These are phyloP conservation scores for Harpagifer antarcticus DNA, from an alignment of 2,797 vertebrate species.

Conservation along the genomic window DNA sequence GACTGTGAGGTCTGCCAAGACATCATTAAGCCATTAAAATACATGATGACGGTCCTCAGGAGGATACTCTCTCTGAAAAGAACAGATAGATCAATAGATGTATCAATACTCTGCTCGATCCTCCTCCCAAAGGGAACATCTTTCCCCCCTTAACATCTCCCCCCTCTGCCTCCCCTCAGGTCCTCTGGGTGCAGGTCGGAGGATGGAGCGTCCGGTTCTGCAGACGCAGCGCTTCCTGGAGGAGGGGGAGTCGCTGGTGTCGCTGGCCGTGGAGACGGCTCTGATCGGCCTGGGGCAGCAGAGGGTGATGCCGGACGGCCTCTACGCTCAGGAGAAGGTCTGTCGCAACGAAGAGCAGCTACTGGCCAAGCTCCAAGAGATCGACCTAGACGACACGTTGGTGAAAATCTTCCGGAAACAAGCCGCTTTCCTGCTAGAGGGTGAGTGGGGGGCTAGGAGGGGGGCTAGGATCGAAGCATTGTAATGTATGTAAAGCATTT, in stretches of 20 bases:
- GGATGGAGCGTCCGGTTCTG: conserved; percentile 86
- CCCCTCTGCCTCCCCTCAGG: conserved; percentile 68
- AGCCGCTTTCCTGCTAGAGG: conserved; percentile 94
- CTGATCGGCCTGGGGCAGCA: conserved; percentile 95
- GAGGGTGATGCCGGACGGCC: conserved; percentile 94
- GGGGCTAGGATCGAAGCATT: neutral
- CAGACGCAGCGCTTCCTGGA: conserved; percentile 89
- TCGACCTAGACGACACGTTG: conserved; percentile 89
- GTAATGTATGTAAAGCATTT: too few relatives aligned
- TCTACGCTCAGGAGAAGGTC: conserved; percentile 97
- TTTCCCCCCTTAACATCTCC: neutral
- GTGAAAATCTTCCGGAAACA: conserved; percentile 96
- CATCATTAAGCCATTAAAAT: conserved; percentile 81
- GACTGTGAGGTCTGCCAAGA: conserved; percentile 63
- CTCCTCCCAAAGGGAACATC: conserved; percentile 38
- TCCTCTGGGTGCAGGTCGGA: conserved; percentile 73
- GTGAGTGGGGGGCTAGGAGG: conserved; percentile 73
- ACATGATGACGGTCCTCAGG: conserved; percentile 69
- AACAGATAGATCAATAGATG: conserved; percentile 69
- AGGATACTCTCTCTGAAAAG: conserved; percentile 47
- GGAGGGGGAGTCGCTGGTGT: conserved; percentile 92
- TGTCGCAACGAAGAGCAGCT: conserved; percentile 96
- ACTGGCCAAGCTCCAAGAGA: conserved; percentile 93
- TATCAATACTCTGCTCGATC: conserved; percentile 55
- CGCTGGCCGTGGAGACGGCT: conserved; percentile 92